Evolutionary conservation across 1,140 invertebrate genomes (phyloP).

Genomic region (Achroia grisella): DNA sequence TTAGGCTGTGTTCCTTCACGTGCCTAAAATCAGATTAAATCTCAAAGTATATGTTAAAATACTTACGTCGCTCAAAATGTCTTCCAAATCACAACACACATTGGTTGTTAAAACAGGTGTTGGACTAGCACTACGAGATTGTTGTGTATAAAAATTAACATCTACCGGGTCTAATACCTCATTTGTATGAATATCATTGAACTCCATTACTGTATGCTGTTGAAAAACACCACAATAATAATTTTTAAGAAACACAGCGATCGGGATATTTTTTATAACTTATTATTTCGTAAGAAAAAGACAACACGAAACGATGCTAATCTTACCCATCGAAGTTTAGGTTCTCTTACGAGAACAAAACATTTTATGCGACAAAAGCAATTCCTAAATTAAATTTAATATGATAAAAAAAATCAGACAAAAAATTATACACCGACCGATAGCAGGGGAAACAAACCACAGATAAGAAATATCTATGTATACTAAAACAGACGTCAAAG

Average conservation of each 20-base stretch:
- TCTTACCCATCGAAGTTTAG: constrained; percentile 65
- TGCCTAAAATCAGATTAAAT: too few species aligned
- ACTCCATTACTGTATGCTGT: constrained; percentile 68
- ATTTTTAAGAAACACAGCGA: constrained; percentile 33
- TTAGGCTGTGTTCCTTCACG: too few species aligned
- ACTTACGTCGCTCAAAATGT: constrained; percentile 70
- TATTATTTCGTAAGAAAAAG: background rate
- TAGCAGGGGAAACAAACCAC: constrained; percentile 36
- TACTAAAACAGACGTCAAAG: too few species aligned
- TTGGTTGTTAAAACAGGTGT: constrained; percentile 49
- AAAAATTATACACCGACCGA: constrained; percentile 29
- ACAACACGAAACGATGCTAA: constrained; percentile 8
- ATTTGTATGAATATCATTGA: constrained; percentile 57
- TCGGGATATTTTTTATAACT: background rate
- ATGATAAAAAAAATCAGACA: constrained; percentile 20
- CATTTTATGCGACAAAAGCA: constrained; percentile 38
- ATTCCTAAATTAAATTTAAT: constrained; percentile 4
- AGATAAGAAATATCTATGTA: too few species aligned
- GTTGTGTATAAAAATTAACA: constrained; percentile 47
- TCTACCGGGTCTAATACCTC: constrained; percentile 58
- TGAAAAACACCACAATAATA: constrained; percentile 35
- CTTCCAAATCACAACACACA: constrained; percentile 59
- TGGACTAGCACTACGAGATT: constrained; percentile 48
- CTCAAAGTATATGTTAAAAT: constrained; percentile 1
- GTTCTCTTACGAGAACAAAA: constrained; percentile 67